Base-by-base conservation (phyloP, 1,140 invertebrate genomes). In the Scaptomyza montana region DNA sequence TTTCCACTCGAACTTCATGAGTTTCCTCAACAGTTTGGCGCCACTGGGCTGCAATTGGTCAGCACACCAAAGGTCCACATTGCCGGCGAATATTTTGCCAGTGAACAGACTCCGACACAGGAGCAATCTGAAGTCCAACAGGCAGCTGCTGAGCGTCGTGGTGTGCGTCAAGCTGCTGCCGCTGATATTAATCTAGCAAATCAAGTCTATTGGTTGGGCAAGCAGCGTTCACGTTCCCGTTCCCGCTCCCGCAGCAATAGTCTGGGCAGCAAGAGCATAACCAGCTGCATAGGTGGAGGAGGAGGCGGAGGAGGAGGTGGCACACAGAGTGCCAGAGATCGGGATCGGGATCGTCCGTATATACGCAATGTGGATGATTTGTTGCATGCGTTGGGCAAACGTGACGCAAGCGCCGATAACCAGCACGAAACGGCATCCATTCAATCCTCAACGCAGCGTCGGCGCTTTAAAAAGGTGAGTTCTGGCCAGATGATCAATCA, bases 351-450 rank as follows among this genome's bases (percentile, higher is more conserved):
- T 33, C 62, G 80, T 13, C 78, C 74, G 6, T 90, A 75, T 21
- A 91, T 90, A 68, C 87, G 85, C 13, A 91, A 91, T 61, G 85
- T 91, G 41, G 90, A 91, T 46, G 90, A 91, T 75, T 55, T 91
- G 55, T 56, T 91, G 43, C 59, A 80, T 19, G 65, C 84, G 28
- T 59, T 91, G 72, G 79, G 78, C 33, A 89, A 84, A 36, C 68
- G 77, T 12, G 65, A 78, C 8, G 62, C 46, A 46, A 74, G 47
- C 8, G 59, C 43, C 3, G 62, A 70, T 56, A 72, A 76, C 28
- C 65, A 72, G 25, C 55, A 62, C n/a, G 89, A 85, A 19, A 72
- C 73, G 56, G 80, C 66, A 25, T 86, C 89, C 6, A 78, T 70
- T 50, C 75, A 90, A 50, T 90, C 89, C 8, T 56, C 67, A 8